A percentile compares a stretch with the other conserved stretches of the same genome.
Conservation (phyloP, 2,888 invertebrate species). For the Hypomecis punctinalis region DNA sequence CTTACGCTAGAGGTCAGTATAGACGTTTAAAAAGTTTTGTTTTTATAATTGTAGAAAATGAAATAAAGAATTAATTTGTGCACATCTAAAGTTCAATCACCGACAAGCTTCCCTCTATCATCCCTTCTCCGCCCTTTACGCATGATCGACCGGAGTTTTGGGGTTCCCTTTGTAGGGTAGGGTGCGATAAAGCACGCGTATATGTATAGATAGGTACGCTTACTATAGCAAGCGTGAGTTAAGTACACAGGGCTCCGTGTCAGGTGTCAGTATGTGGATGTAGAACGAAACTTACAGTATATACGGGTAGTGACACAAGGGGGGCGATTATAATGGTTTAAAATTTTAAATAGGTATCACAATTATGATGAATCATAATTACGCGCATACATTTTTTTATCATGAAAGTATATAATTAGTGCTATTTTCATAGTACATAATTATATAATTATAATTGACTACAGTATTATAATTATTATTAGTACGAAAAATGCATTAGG, state of each 20-base stretch:
- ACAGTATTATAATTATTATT: no score
- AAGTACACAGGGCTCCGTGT: conserved; percentile 3
- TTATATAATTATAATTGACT: no score
- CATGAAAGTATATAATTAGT: no score
- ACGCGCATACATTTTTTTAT: no score
- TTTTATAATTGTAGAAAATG: conserved; percentile 7
- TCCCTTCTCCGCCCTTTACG: conserved; percentile 85
- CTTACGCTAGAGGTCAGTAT: conserved; percentile 83
- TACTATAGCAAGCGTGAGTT: conserved; percentile 29
- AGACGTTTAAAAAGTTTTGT: conserved; percentile 43
- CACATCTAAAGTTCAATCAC: conserved; percentile 71
- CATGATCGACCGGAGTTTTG: conserved; percentile 85
- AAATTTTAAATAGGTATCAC: no score
- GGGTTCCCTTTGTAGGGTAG: conserved; percentile 76
- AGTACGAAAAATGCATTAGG: no score
- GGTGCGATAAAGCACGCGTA: conserved; percentile 66
- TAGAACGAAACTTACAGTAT: conserved; percentile 11
- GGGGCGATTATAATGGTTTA: no score
- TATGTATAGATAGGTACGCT: conserved; percentile 38
- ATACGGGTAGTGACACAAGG: no score
- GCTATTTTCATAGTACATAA: no score
- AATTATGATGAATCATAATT: no score
- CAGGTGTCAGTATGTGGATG: conserved; percentile 6
- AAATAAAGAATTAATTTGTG: conserved; percentile 20
- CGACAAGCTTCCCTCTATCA: conserved; percentile 81